Percentiles rank a stretch among this genome's conserved stretches.
These are phyloP conservation scores for Stichopus horrens DNA, from an alignment of 53 echinoderm and acorn worm species.

Conservation along the genomic window DNA sequence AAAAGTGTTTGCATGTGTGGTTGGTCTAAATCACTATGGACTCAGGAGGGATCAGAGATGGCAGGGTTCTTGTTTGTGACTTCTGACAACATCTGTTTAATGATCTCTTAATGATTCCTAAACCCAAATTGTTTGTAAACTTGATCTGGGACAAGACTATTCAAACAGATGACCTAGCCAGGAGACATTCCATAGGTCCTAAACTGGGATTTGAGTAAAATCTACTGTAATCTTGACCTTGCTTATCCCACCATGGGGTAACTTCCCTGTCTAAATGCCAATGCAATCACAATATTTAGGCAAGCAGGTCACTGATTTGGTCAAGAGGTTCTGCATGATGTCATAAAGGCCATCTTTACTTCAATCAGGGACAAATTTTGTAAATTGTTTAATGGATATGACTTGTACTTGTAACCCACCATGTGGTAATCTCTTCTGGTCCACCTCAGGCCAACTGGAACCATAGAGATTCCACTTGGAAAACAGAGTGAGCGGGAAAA, in stretches of 20 bases:
- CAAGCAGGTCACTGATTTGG: background rate
- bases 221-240: background rate
- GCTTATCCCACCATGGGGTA: background rate
- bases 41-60: too few relatives aligned
- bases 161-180: background rate
- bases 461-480: too few relatives aligned
- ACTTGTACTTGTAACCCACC: too few relatives aligned
- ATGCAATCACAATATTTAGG: background rate
- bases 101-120: constrained; percentile 20
- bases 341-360: background rate
- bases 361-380: background rate
- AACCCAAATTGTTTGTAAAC: constrained; percentile 28
- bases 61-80: constrained; percentile 10
- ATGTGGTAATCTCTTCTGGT: too few relatives aligned
- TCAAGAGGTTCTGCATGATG: background rate
- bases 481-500: too few relatives aligned
- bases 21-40: too few relatives aligned
- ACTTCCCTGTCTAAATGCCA: too few relatives aligned
- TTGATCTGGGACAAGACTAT: constrained; percentile 16
- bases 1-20: too few relatives aligned
- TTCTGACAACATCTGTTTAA: constrained; percentile 27
- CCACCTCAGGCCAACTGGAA: too few relatives aligned
- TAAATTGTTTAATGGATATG: too few relatives aligned
- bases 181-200: constrained; percentile 20
- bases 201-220: background rate